Evolutionary conservation across 1,140 invertebrate genomes (phyloP).

Genomic region (Chymomyza costata): DNA sequence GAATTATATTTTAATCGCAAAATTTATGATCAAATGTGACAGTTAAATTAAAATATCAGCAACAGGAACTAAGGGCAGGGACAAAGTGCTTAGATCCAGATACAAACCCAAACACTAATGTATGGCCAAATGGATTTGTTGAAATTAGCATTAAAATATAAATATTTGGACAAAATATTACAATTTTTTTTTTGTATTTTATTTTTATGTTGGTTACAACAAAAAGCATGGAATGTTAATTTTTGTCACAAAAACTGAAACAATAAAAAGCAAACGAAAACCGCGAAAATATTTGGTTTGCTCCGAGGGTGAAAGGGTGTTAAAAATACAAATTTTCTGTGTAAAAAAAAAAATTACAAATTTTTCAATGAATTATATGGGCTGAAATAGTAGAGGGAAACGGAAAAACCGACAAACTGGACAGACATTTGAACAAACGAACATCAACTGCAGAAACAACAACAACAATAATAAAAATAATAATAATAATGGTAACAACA

Average conservation of each 20-base stretch:
- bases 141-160: slow-evolving; percentile 72
- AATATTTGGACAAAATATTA: slow-evolving; percentile 69
- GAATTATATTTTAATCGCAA: slow-evolving; percentile 59
- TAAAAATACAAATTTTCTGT: slow-evolving; percentile 25
- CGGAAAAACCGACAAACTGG: background rate
- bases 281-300: slow-evolving; percentile 52
- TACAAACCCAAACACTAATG: background rate
- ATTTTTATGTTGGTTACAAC: slow-evolving; percentile 29
- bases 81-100: slow-evolving; percentile 32
- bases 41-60: slow-evolving; percentile 69
- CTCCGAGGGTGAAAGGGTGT: background rate
- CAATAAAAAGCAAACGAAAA: slow-evolving; percentile 52
- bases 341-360: slow-evolving; percentile 35
- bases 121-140: slow-evolving; percentile 47
- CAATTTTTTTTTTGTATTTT: slow-evolving; percentile 20
- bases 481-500: slow-evolving; percentile 16
- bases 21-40: slow-evolving; percentile 72
- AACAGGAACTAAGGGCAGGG: slow-evolving; percentile 47
- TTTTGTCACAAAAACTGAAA: slow-evolving; percentile 35
- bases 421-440: slow-evolving; percentile 18
- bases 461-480: slow-evolving; percentile 22
- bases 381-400: background rate
- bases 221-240: slow-evolving; percentile 53
- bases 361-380: slow-evolving; percentile 37
- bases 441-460: slow-evolving; percentile 58